A percentile compares a stretch with the other conserved stretches of the same genome.
These are phyloP conservation scores for Andrena bucephala DNA, from an alignment of 2,888 invertebrate genomes.

Conservation along the genomic window DNA sequence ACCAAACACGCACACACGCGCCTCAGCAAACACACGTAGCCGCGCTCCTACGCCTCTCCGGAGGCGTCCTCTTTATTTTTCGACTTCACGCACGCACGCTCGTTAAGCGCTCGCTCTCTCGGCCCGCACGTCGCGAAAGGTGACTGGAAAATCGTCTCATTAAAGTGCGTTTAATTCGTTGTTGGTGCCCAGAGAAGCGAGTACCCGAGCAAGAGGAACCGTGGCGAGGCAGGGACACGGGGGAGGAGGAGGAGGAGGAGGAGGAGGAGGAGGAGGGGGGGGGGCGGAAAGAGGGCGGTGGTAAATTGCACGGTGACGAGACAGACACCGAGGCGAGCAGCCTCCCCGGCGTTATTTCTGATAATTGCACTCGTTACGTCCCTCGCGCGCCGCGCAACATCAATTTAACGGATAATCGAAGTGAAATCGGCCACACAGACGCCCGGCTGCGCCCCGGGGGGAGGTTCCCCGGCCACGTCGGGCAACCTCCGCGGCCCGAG, in stretches of 20 bases:
- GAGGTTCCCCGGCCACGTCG: neutral
- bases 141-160: constrained; percentile 73
- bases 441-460: neutral
- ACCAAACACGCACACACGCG: neutral
- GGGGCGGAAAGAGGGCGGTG: constrained; percentile 13
- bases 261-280: too few relatives aligned
- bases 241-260: neutral
- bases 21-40: neutral
- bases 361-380: constrained; percentile 74
- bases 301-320: constrained; percentile 60
- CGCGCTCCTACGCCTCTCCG: constrained; percentile 21
- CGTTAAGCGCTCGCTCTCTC: constrained; percentile 59
- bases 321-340: constrained; percentile 16
- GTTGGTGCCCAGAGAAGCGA: constrained; percentile 27
- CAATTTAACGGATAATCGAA: constrained; percentile 64
- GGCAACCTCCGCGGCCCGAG: neutral
- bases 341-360: constrained; percentile 70
- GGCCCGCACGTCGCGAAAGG: constrained; percentile 48
- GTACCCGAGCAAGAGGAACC: neutral
- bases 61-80: constrained; percentile 56
- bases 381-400: constrained; percentile 44
- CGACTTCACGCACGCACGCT: constrained; percentile 65
- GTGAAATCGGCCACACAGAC: constrained; percentile 37
- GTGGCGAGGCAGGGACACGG: neutral
- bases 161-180: constrained; percentile 62